Conservation (phyloP, 2,888 invertebrate species). For the Timandra comae region DNA sequence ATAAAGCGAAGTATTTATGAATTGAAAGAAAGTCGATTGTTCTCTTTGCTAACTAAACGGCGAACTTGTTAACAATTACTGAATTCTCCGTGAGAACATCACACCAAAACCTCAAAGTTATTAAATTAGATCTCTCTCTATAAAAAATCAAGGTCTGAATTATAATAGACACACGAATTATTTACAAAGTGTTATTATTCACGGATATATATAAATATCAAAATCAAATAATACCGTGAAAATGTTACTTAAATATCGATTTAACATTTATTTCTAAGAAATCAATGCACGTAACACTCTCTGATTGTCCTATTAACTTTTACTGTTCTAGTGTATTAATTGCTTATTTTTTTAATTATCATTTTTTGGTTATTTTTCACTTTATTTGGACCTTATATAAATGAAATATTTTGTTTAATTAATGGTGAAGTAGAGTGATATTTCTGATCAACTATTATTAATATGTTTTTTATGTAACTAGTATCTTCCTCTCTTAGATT, state of each 20-base stretch:
- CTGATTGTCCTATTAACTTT: too few species aligned
- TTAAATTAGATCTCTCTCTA: slow-evolving; percentile 38
- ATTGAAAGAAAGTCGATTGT: slow-evolving; percentile 26
- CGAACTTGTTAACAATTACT: slow-evolving; percentile 30
- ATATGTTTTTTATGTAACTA: too few species aligned
- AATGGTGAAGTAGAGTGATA: too few species aligned
- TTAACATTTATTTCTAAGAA: too few species aligned
- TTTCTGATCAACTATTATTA: too few species aligned
- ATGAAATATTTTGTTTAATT: too few species aligned
- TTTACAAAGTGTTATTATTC: slow-evolving; percentile 18
- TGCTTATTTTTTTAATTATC: too few species aligned
- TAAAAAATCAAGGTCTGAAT: slow-evolving; percentile 40
- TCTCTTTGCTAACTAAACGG: slow-evolving; percentile 12
- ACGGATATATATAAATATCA: slow-evolving; percentile 20
- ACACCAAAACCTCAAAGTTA: slow-evolving; percentile 30
- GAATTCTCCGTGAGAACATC: slow-evolving; percentile 40
- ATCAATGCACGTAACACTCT: too few species aligned
- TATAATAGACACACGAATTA: slow-evolving; percentile 29
- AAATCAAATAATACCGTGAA: slow-evolving; percentile 12
- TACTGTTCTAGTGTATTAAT: too few species aligned
- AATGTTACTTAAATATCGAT: slow-evolving; percentile 17
- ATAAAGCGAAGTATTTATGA: slow-evolving; percentile 10
- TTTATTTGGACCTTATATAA: too few species aligned
- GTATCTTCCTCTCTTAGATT: too few species aligned
- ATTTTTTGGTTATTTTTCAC: too few species aligned